Evolutionary conservation across 2,113 vertebrate genomes (phyloP).

Genomic region (Cichladusa arquata): DNA sequence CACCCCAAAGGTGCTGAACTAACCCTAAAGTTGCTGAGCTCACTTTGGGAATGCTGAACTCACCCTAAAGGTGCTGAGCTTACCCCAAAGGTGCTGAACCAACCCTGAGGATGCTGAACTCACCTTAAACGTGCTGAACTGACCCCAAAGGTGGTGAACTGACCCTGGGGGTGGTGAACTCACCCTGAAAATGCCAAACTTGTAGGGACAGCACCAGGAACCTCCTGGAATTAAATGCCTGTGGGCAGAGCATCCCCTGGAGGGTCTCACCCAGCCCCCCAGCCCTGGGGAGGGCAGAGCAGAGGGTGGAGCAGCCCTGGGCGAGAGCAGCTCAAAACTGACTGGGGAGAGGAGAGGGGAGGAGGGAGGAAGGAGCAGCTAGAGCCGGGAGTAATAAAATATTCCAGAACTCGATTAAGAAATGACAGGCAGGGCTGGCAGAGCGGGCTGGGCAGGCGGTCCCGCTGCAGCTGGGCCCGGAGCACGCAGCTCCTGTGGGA

Average conservation of each 20-base stretch:
- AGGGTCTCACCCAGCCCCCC: neutral
- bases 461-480: neutral
- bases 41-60: too few relatives aligned
- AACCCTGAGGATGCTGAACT: neutral
- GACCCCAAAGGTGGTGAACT: fast-evolving
- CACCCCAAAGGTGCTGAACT: fast-evolving
- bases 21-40: neutral
- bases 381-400: slow-evolving; percentile 25
- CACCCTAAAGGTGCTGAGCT: fast-evolving
- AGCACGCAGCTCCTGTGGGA: neutral
- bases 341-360: neutral
- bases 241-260: neutral
- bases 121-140: fast-evolving
- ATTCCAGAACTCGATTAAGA: slow-evolving; percentile 39
- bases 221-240: fast-evolving
- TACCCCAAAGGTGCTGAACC: too few relatives aligned
- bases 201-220: neutral
- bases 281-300: neutral
- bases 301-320: neutral
- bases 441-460: neutral
- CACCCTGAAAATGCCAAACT: neutral
- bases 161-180: neutral
- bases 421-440: neutral
- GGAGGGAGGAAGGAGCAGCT: neutral
- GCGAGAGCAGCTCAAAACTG: neutral